Conservation (phyloP, 1,140 invertebrate species). For the Drosophila cardini region DNA sequence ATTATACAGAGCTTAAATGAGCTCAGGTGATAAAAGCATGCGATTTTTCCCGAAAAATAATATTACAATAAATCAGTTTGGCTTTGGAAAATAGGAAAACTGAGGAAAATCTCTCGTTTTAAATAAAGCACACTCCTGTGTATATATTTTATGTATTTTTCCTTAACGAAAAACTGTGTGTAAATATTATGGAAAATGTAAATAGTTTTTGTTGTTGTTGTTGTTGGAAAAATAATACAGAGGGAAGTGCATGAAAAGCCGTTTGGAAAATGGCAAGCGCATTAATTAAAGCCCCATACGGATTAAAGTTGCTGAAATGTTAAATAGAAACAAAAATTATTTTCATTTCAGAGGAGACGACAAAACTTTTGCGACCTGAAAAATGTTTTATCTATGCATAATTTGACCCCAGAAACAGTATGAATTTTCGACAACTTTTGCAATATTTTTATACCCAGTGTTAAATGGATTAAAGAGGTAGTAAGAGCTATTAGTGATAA, state of each 20-base stretch:
- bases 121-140: background rate
- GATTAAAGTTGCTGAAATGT: conserved; percentile 48
- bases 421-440: conserved; percentile 33
- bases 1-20: background rate
- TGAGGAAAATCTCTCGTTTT: background rate
- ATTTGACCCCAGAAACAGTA: conserved; percentile 40
- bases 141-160: background rate
- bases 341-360: conserved; percentile 26
- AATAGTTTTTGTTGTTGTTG: background rate
- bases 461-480: no score
- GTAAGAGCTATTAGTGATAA: background rate
- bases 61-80: conserved; percentile 31
- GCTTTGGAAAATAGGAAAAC: conserved; percentile 16
- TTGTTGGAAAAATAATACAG: conserved; percentile 26
- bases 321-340: conserved; percentile 15
- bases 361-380: conserved; percentile 24
- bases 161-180: background rate
- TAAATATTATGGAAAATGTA: conserved; percentile 21
- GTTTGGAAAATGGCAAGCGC: conserved; percentile 5
- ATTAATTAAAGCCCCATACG: conserved; percentile 38
- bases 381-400: conserved; percentile 54
- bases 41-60: conserved; percentile 2
- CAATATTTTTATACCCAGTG: background rate
- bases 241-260: conserved; percentile 12
- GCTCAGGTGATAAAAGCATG: background rate